Evolutionary conservation across 2,888 invertebrate genomes (phyloP), one percentile per base, ranked within the genome.

Genomic region (Scaptomyza caliginosa): DNA sequence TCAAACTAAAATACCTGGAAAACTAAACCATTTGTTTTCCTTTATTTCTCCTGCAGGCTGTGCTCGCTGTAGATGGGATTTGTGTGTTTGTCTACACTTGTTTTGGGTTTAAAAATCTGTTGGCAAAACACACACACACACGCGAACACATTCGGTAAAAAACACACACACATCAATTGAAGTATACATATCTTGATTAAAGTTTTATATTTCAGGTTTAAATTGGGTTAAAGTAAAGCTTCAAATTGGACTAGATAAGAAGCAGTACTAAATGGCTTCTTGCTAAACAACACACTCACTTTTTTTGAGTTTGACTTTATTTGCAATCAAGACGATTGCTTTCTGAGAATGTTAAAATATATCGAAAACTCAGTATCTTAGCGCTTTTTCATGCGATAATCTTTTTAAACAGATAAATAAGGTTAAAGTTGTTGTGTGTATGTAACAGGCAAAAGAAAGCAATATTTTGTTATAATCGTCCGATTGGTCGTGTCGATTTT

Each of bases 1-100:
- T 83, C 86, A 88, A 83, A 88, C 88, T 83, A 79, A 83, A 83
- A 88, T 77, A 77, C 67, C 63, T 56, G 52, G 36, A 19, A 75
- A 50, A 32, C 58, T 36, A 39, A 54, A 70, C 46, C 50, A 38
- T 30, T 17, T 32, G 32, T 34, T 24, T 13, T 16, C 0, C 1
- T 2, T 17, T 24, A 24, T 34, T 43, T 3, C 21, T 19, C n/a
- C 45, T 48, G 39, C 8, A 24, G 39, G 23, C 54, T 8, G 5
- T 24, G 24, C 32, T 45, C 13, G 32, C 32, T 32, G 13, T 40
- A 45, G 13, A 19, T 23, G 24, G 5, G 13, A 43, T 6, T 45
- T 51, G 34, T 43, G 32, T 52, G 19, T 45, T 23, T 45, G 40
- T 45, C 28, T 68, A 40, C 45, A 45, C 28, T 46, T 63, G 39